phyloP scores from a whole-genome alignment of 2,113 vertebrate genomes.

The Amia ocellicauda region DNA sequence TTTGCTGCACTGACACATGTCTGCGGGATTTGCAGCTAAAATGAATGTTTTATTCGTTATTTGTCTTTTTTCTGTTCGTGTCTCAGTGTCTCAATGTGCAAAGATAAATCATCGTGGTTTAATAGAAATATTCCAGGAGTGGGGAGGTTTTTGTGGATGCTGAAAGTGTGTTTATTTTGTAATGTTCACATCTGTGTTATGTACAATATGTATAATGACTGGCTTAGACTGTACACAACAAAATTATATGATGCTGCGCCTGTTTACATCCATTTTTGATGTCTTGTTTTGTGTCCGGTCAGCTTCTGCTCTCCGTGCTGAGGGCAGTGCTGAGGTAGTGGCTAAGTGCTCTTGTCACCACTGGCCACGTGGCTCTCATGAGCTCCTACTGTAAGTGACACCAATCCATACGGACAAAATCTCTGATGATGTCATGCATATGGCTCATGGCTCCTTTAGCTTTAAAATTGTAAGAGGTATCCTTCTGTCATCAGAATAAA shows the following conservation, averaged over 20 bases:
- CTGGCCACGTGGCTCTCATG: not conserved
- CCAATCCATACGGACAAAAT: too few species aligned
- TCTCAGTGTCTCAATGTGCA: slow-evolving; percentile 4
- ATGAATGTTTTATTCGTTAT: not conserved
- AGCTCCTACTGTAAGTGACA: not conserved
- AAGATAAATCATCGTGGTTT: not conserved
- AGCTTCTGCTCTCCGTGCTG: too few species aligned
- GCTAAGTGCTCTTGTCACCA: not conserved
- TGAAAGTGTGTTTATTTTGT: slow-evolving; percentile 3
- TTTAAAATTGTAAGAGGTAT: not conserved
- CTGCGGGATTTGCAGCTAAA: slow-evolving; percentile 1
- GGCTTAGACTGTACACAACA: slow-evolving; percentile 18
- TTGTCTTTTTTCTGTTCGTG: slow-evolving; percentile 9
- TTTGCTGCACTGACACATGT: not conserved
- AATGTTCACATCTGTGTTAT: slow-evolving; percentile 9
- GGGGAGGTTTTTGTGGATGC: not conserved
- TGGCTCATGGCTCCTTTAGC: not conserved
- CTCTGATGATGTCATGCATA: not conserved
- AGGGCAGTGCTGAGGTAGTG: not conserved
- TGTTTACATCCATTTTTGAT: not conserved
- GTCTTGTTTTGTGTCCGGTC: not conserved
- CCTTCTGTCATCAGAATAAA: slow-evolving; percentile 2
- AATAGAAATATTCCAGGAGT: slow-evolving; percentile 1
- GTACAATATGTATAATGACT: slow-evolving; percentile 1
- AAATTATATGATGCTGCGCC: not conserved